A percentile compares a stretch with the other conserved stretches of the same genome.
phyloP scores from a whole-genome alignment of 1,140 invertebrate species.

The Vanessa atalanta region DNA sequence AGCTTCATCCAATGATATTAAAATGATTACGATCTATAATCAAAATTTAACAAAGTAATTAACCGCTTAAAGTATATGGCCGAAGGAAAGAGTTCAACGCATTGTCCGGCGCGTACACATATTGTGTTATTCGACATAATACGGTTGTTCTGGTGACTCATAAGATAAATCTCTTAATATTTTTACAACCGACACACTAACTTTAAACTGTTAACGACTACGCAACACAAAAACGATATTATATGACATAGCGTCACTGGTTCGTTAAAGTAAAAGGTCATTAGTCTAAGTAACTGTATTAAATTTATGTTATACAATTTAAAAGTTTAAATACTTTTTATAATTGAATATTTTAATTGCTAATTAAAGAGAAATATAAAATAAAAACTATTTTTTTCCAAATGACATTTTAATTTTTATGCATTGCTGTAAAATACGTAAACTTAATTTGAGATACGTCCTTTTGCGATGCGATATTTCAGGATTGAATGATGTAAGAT shows the following conservation, averaged over 20 bases:
- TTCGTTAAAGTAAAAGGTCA: too few species aligned
- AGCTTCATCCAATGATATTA: too few species aligned
- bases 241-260: not conserved
- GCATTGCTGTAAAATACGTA: too few species aligned
- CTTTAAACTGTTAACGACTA: not conserved
- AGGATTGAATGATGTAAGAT: not conserved
- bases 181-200: not conserved
- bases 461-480: too few species aligned
- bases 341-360: too few species aligned
- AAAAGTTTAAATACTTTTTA: not conserved
- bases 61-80: not conserved
- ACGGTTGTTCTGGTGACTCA: not conserved
- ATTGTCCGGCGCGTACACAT: slow-evolving; percentile 7
- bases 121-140: too few species aligned
- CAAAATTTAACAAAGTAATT: not conserved
- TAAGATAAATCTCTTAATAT: not conserved
- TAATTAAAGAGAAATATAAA: too few species aligned
- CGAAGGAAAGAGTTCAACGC: slow-evolving; percentile 30
- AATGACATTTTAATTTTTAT: too few species aligned
- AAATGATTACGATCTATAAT: too few species aligned
- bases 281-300: not conserved
- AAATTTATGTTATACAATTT: not conserved
- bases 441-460: too few species aligned
- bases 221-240: not conserved
- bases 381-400: too few species aligned